Conservation (phyloP, 2,113 vertebrate species). For the Pantherophis guttatus region DNA sequence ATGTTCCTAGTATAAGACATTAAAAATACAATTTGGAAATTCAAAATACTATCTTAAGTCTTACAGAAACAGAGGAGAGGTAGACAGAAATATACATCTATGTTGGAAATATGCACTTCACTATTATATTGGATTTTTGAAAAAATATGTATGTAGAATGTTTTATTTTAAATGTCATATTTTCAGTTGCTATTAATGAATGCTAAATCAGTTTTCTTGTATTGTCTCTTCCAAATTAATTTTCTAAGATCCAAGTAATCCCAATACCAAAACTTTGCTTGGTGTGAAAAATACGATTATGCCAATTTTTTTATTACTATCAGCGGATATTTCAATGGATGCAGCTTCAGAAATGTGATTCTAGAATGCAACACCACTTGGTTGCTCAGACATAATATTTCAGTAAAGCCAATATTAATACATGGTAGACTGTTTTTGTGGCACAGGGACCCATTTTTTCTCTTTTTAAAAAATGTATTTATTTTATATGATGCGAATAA, state of each 20-base stretch:
- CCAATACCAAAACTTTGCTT: background rate
- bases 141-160: background rate
- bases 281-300: background rate
- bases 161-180: constrained; percentile 36
- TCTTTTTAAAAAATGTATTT: background rate
- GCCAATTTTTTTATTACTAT: background rate
- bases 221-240: background rate
- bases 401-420: background rate
- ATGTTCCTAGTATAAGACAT: constrained; percentile 61
- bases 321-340: background rate
- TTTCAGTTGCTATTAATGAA: constrained; percentile 31
- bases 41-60: constrained; percentile 45
- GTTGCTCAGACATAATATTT: background rate
- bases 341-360: background rate
- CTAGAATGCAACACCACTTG: background rate
- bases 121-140: background rate
- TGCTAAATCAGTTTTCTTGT: constrained; percentile 42
- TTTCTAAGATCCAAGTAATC: background rate
- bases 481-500: background rate
- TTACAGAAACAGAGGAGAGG: constrained; percentile 20
- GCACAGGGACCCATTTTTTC: background rate
- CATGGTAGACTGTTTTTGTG: background rate
- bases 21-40: constrained; percentile 65
- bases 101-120: constrained; percentile 29
- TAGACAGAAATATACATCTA: constrained; percentile 31